Evolutionary conservation across 2,113 vertebrate genomes (phyloP).

Genomic region (Phyllostomus discolor): DNA sequence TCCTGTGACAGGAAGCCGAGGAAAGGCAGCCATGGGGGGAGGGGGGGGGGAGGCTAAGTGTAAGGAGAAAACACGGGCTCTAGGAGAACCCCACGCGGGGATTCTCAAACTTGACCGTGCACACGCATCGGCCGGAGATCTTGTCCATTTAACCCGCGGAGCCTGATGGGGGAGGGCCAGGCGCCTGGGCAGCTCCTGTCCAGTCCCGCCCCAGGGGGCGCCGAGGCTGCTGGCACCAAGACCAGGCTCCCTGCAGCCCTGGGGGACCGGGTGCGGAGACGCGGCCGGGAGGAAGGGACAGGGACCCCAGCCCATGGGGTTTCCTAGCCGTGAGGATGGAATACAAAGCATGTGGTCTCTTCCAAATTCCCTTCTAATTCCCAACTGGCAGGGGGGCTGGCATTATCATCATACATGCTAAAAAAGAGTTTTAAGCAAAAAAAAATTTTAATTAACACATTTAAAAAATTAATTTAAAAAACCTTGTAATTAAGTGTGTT

Average conservation of each 20-base stretch:
- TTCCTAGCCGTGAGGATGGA: not conserved
- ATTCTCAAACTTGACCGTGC: not conserved
- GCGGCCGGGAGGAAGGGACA: not conserved
- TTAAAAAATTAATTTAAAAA: not conserved
- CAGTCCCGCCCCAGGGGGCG: not conserved
- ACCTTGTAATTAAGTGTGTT: not conserved
- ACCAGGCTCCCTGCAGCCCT: not conserved
- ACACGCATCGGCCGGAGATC: not conserved
- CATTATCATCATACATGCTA: not conserved
- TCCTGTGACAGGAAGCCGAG: not conserved
- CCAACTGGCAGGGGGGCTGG: not conserved
- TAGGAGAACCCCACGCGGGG: not conserved
- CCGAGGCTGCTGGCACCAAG: not conserved
- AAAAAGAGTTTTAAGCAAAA: not conserved
- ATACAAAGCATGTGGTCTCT: not conserved
- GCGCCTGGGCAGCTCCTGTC: not conserved
- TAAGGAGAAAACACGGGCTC: not conserved
- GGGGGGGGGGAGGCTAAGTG: too few species aligned
- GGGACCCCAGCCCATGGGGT: not conserved
- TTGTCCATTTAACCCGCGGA: not conserved
- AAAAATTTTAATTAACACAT: not conserved
- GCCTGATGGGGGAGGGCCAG: not conserved
- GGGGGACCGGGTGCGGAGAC: not conserved
- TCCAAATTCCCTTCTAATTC: not conserved
- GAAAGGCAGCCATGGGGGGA: not conserved